Percentiles rank a stretch among this genome's conserved stretches.
Conservation (phyloP, 35 echinoderm and acorn worm genomes). For the Diadema setosum region DNA sequence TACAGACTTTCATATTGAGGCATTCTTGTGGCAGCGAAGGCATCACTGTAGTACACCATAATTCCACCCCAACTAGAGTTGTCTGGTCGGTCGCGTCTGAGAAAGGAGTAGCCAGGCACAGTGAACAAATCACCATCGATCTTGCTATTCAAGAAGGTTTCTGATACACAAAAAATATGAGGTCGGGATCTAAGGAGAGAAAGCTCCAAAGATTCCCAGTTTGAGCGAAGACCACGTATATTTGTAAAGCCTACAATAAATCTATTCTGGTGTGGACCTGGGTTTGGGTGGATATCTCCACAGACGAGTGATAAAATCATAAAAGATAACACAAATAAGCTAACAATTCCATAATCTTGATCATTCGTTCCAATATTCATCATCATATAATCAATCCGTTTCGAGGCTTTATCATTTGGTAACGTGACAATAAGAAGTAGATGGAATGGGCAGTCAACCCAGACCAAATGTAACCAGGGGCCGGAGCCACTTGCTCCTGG, state of each 20-base stretch:
- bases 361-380: background rate
- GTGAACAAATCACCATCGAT: background rate
- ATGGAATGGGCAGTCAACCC: background rate
- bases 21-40: background rate
- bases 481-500: background rate
- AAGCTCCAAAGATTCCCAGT: background rate
- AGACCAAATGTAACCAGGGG: background rate
- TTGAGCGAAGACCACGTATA: background rate
- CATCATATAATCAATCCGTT: background rate
- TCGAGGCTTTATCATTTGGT: background rate
- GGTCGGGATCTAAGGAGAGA: background rate
- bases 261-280: background rate
- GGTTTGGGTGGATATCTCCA: background rate
- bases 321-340: background rate
- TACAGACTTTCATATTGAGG: background rate
- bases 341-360: background rate
- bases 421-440: background rate
- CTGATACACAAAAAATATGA: background rate
- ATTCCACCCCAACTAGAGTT: background rate
- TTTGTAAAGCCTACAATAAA: background rate
- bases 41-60: background rate
- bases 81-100: background rate
- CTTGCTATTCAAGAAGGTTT: conserved; percentile 24
- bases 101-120: background rate
- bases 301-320: background rate